Evolutionary conservation across 2,888 invertebrate genomes (phyloP).

Genomic region (Synanthedon andrenaeformis): DNA sequence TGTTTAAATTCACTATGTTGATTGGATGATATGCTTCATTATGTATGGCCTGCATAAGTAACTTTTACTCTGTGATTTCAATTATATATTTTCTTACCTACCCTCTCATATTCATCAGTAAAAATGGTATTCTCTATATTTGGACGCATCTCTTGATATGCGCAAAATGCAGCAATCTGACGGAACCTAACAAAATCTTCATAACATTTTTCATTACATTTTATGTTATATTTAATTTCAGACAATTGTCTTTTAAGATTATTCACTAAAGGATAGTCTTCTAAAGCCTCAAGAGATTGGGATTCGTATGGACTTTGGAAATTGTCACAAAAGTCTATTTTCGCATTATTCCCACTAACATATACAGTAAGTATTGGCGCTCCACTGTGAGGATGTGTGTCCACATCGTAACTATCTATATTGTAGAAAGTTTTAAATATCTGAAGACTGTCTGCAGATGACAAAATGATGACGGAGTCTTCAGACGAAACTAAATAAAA

Average conservation of each 20-base stretch:
- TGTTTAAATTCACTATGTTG: no score
- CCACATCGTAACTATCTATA: slow-evolving; percentile 30
- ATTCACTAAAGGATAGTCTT: slow-evolving; percentile 23
- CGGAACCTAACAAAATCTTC: slow-evolving; percentile 30
- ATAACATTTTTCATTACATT: slow-evolving; percentile 31
- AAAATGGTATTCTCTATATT: slow-evolving; percentile 24
- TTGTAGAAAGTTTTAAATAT: slow-evolving; percentile 19
- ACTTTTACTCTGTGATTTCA: not conserved
- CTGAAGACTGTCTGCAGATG: slow-evolving; percentile 15
- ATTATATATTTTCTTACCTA: slow-evolving; percentile 9
- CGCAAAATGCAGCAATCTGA: slow-evolving; percentile 30
- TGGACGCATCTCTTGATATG: slow-evolving; percentile 27
- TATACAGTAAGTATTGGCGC: slow-evolving; percentile 30
- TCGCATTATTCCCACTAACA: slow-evolving; percentile 36
- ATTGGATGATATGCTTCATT: no score
- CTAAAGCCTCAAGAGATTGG: slow-evolving; percentile 13
- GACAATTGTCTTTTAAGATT: slow-evolving; percentile 38
- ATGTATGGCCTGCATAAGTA: no score
- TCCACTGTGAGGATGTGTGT: slow-evolving; percentile 32
- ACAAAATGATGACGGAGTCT: slow-evolving; percentile 32
- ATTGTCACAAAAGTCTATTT: slow-evolving; percentile 45
- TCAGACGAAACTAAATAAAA: slow-evolving; percentile 35
- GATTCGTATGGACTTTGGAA: slow-evolving; percentile 24
- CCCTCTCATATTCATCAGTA: slow-evolving; percentile 21
- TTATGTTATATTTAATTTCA: slow-evolving; percentile 36